These are phyloP conservation scores for Bothrops jararaca DNA, from an alignment of 2,113 vertebrate genomes.

Conservation along the genomic window DNA sequence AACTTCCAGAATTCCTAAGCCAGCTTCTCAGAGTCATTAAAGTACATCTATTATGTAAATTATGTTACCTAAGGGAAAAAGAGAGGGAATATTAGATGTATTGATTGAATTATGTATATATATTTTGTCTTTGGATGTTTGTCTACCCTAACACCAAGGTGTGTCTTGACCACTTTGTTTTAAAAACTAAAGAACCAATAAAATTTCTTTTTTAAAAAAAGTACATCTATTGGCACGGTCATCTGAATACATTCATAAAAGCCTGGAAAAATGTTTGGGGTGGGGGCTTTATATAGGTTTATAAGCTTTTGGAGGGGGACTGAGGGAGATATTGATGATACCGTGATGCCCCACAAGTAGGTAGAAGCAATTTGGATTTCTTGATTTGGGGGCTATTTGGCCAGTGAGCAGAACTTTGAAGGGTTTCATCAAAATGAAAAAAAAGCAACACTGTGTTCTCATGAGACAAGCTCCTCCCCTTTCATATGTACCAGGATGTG, in stretches of 20 bases:
- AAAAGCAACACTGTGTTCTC: not conserved
- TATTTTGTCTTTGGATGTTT: too few species aligned
- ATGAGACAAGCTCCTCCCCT: not conserved
- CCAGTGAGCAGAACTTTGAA: not conserved
- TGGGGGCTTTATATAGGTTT: not conserved
- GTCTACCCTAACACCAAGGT: too few species aligned
- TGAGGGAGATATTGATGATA: not conserved
- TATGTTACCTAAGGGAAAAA: too few species aligned
- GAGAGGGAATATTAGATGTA: too few species aligned
- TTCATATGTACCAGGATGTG: not conserved
- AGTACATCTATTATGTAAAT: not conserved
- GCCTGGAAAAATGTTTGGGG: not conserved
- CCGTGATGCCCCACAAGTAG: not conserved
- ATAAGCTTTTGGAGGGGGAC: not conserved
- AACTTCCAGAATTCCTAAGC: too few species aligned
- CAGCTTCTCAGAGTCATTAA: not conserved
- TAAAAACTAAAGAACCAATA: too few species aligned
- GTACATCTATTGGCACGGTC: not conserved
- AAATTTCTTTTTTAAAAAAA: not conserved
- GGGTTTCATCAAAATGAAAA: not conserved
- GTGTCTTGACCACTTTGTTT: too few species aligned
- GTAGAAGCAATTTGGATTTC: not conserved
- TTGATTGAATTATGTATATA: too few species aligned
- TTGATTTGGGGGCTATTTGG: not conserved
- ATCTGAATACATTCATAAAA: not conserved